Base-by-base conservation (phyloP, 1,140 invertebrate species). In the Solenopsis fugax region DNA sequence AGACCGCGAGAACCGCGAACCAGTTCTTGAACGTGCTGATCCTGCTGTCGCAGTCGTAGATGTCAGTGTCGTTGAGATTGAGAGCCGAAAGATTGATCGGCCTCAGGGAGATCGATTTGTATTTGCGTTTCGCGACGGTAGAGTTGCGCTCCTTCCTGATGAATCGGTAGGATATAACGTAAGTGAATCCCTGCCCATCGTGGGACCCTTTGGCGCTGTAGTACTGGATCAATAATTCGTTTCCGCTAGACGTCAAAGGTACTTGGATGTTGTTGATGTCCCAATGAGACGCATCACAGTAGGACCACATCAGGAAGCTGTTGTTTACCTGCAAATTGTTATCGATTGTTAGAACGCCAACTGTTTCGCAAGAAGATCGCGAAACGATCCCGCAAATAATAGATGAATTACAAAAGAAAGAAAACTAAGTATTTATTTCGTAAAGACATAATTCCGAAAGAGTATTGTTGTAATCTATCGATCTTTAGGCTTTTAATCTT, bases 181-280 rank as follows among this genome's bases (percentile, higher is more conserved):
- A 94, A 58, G 92, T 94, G 62, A 94, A 94, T 82, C 93, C 94
- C 60, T 94, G 93, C 0, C 94, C 93, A 34, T 93, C 91, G 82
- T 91, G 93, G 3, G 94, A 94, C 52, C 94, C 94, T 13, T 88
- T 92, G 37, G 92, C 90, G 62, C 94, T 94, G 84, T 92, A 94
- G 89, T 93, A 94, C 77, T 93, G 94, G 76, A 94, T 92, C 29
- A 94, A 85, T 37, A 94, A 84, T 50, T 90, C 86, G 58, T 91
- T 94, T 24, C 93, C 93, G 21, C 81, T 92, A 24, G 94, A 94
- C 34, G 67, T 90, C 21, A 91, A 80, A 58, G 90, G 88, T 56
- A 93, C 91, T 88, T 94, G 94, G 24, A 94, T 94, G 73, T 94
- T 94, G 85, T 94, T 94, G 80, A 94, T 94, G 76, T 94, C 93